Base-by-base conservation (phyloP, 2,797 vertebrate genomes). In the Typhlichthys eigenmanni region DNA sequence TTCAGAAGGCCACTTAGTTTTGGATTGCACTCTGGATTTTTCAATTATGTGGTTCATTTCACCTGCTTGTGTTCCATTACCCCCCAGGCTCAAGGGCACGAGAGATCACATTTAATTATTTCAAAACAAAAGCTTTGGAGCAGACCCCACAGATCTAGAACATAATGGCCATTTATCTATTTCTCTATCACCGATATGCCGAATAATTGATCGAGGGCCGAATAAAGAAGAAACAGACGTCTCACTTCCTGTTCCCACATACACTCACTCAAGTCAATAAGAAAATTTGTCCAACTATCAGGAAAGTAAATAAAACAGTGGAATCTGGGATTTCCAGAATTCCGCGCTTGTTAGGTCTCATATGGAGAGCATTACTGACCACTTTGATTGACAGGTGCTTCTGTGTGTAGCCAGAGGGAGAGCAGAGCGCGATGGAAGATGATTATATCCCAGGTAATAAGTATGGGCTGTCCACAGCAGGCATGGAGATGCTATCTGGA, bases 41-140 rank as follows among this genome's bases (percentile, higher is more conserved):
- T 91, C 92, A 93, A 93, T 93, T 92, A 93, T 92, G 87, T 88
- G 92, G 87, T 92, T 91, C 91, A 92, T 92, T 93, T 92, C 91
- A 92, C 91, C 85, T 89, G 83, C 87, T 88, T 86, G 87, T 91
- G 87, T 90, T 89, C 85, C 83, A 83, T 87, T 88, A 91, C 89
- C 90, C 84, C 87, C 88, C 87, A 87, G 84, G 88, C 88, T 90
- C 88, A 91, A 90, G 90, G 85, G 81, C 85, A 84, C 73, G n/a
- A 77, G 79, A 86, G 86, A 89, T 90, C 85, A 90, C 78, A 68
- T 92, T 92, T 90, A 91, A 92, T 92, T 92, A 88, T 89, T 89
- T 89, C 83, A 89, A 90, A 91, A 91, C 89, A 89, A 85, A 80
- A 71, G 78, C 75, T 74, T 80, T 79, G 61, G 73, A 83, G 69